These are phyloP conservation scores for Notarius lentiginosus DNA, from an alignment of 2,113 vertebrate species.

Conservation along the genomic window DNA sequence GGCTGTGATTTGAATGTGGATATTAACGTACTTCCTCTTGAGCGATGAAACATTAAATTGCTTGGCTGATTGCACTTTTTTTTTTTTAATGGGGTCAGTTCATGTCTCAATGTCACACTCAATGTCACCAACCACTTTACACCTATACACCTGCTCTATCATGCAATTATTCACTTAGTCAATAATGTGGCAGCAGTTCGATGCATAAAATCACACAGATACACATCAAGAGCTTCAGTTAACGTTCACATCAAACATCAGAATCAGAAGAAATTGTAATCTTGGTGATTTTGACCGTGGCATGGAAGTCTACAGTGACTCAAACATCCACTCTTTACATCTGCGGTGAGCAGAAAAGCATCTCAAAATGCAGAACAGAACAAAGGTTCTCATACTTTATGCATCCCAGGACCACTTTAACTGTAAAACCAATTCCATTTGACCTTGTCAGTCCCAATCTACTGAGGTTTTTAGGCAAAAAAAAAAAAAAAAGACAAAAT, in stretches of 20 bases:
- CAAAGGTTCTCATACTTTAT: neutral
- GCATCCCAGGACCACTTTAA: neutral
- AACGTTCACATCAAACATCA: no score
- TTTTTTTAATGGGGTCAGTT: neutral
- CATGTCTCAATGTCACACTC: no score
- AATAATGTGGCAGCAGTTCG: no score
- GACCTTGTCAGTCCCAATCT: neutral
- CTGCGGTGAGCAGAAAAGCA: no score
- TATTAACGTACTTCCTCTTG: neutral
- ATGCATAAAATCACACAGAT: no score
- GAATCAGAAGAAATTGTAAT: neutral
- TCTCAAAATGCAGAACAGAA: neutral
- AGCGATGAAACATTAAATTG: neutral
- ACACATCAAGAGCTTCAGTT: no score
- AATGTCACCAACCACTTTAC: neutral
- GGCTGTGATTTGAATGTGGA: neutral
- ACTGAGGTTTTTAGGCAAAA: neutral
- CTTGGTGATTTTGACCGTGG: neutral
- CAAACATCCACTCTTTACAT: neutral
- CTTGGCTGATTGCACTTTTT: no score
- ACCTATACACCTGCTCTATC: no score
- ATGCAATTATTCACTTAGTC: no score
- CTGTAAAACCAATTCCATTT: neutral
- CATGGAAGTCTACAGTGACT: neutral
- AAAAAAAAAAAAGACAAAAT: neutral